Conservation (phyloP, 2,113 vertebrate genomes). For the Burhinus oedicnemus region DNA sequence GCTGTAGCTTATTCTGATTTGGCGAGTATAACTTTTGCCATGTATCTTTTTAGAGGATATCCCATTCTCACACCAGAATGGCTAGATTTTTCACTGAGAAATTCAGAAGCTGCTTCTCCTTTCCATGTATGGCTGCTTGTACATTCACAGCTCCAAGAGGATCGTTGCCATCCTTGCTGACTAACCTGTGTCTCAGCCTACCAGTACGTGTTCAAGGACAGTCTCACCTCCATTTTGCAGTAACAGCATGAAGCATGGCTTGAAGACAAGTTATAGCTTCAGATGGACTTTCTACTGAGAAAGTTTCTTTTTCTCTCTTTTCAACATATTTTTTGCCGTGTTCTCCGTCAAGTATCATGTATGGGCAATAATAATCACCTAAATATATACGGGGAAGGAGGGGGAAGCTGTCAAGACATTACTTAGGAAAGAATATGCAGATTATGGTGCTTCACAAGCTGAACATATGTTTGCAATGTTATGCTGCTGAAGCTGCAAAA, state of each 20-base stretch:
- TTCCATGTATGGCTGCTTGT: not conserved
- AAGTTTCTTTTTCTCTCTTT: not conserved
- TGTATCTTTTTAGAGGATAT: not conserved
- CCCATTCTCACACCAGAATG: not conserved
- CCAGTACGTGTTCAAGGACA: not conserved
- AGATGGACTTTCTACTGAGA: not conserved
- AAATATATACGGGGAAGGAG: not conserved
- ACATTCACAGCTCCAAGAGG: not conserved
- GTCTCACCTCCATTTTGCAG: not conserved
- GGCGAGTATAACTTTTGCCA: not conserved
- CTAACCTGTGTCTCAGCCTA: not conserved
- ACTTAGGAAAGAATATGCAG: not conserved
- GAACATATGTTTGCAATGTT: not conserved
- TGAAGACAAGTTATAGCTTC: not conserved
- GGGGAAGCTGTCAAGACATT: not conserved
- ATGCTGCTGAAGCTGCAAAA: not conserved
- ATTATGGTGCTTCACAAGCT: not conserved
- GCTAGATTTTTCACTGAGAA: not conserved
- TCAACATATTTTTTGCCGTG: not conserved
- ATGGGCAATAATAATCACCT: not conserved
- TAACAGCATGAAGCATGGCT: not conserved
- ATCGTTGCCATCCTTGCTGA: not conserved
- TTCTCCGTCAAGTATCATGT: not conserved
- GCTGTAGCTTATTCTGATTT: not conserved
- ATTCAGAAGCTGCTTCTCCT: not conserved